Evolutionary conservation across 2,797 vertebrate species (phyloP).

Genomic region (Chaunax sp.): DNA sequence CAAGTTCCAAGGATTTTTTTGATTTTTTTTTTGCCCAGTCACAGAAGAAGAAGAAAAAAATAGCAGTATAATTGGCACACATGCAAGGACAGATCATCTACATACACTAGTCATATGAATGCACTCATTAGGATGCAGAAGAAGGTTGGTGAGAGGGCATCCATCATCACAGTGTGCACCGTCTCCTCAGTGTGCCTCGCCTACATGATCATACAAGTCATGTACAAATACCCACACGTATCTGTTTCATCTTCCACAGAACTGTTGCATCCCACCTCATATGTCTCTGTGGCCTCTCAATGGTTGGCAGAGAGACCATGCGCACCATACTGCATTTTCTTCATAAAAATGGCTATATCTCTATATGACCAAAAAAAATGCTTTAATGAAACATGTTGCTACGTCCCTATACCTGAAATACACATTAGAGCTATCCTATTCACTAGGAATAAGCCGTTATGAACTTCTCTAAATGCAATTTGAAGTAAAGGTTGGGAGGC

Average conservation of each 20-base stretch:
- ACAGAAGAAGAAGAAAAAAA: slow-evolving; percentile 23
- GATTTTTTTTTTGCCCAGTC: slow-evolving; percentile 59
- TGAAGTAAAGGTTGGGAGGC: slow-evolving; percentile 64
- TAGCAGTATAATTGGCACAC: slow-evolving; percentile 55
- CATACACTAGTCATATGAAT: slow-evolving; percentile 40
- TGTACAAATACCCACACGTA: slow-evolving; percentile 43
- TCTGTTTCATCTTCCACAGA: slow-evolving; percentile 44
- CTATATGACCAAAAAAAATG: slow-evolving; percentile 7
- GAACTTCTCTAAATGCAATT: slow-evolving; percentile 63
- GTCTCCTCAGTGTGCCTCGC: slow-evolving; percentile 53
- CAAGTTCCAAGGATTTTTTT: slow-evolving; percentile 61
- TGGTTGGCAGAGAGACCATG: slow-evolving; percentile 19
- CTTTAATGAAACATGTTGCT: slow-evolving; percentile 1
- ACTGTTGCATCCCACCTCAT: slow-evolving; percentile 49
- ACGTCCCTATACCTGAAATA: not conserved
- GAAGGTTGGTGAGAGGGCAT: slow-evolving; percentile 60
- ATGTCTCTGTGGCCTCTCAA: slow-evolving; percentile 36
- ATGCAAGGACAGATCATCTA: slow-evolving; percentile 53
- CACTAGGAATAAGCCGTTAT: slow-evolving; percentile 12
- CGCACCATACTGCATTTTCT: slow-evolving; percentile 9
- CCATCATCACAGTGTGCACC: slow-evolving; percentile 58
- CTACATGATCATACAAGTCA: slow-evolving; percentile 43
- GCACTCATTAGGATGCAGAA: slow-evolving; percentile 65
- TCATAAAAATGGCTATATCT: slow-evolving; percentile 19
- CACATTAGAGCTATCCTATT: not conserved